Evolutionary conservation across 2,113 vertebrate genomes (phyloP).

Genomic region (Mungos mungo): DNA sequence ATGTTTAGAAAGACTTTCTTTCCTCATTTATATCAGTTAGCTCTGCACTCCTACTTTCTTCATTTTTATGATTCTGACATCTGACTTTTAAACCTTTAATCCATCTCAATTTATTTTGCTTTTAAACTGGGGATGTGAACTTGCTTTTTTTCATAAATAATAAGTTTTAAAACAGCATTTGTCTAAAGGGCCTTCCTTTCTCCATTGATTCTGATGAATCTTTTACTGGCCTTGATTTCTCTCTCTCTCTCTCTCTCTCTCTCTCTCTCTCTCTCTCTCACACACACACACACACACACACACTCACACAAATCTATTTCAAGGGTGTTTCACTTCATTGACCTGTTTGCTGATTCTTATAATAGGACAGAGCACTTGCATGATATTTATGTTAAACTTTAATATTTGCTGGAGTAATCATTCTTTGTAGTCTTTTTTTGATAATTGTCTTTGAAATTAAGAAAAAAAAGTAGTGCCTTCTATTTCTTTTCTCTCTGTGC

Average conservation of each 20-base stretch:
- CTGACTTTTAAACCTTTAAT: not conserved
- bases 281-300: too few species aligned
- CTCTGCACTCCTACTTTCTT: not conserved
- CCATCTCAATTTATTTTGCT: not conserved
- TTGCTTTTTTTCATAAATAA: not conserved
- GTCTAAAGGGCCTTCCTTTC: not conserved
- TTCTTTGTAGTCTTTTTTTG: not conserved
- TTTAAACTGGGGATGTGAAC: not conserved
- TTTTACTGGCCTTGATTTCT: not conserved
- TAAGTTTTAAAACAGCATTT: not conserved
- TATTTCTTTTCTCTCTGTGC: not conserved
- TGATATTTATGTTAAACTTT: not conserved
- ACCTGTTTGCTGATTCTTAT: not conserved
- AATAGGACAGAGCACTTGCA: not conserved
- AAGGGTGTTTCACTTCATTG: not conserved
- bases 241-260: too few species aligned
- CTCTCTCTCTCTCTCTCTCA: too few species aligned
- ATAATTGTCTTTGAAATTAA: not conserved
- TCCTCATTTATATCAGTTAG: not conserved
- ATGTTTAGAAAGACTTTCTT: not conserved
- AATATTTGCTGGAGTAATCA: not conserved
- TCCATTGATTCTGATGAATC: not conserved
- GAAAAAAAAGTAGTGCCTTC: not conserved
- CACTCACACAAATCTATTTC: not conserved
- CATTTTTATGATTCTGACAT: not conserved